phyloP scores from a whole-genome alignment of 2,113 vertebrate species.

The Glaucomys volans region DNA sequence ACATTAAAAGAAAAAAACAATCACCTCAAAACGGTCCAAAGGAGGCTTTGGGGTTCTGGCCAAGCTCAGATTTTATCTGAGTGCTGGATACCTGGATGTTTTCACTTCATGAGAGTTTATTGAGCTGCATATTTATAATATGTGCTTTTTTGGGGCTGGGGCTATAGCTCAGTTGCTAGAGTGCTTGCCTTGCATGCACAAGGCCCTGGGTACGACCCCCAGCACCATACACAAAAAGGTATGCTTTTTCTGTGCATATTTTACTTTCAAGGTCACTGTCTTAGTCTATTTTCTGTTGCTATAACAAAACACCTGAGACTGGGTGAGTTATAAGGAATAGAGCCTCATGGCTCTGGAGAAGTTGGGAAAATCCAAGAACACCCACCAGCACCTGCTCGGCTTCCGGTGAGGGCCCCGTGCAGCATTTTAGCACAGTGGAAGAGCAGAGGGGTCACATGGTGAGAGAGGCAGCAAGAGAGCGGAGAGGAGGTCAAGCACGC shows the following conservation, averaged over 20 bases:
- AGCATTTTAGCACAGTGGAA: not conserved
- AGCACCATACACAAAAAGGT: too few species aligned
- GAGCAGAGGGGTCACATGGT: not conserved
- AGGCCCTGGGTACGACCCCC: too few species aligned
- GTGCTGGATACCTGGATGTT: not conserved
- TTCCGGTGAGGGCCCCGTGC: not conserved
- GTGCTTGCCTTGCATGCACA: too few species aligned
- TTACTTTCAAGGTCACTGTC: not conserved
- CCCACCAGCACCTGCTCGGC: not conserved
- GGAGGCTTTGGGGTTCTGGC: not conserved
- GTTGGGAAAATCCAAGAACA: not conserved
- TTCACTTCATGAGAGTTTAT: not conserved
- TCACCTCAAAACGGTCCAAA: not conserved
- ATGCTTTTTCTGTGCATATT: not conserved
- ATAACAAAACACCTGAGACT: not conserved
- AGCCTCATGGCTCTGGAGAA: not conserved
- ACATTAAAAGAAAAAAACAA: not conserved
- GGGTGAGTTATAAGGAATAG: not conserved
- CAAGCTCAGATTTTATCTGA: not conserved
- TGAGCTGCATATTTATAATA: not conserved
- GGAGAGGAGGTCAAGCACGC: not conserved
- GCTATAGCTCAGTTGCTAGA: too few species aligned
- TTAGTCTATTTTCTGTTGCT: not conserved
- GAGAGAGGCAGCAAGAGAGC: not conserved
- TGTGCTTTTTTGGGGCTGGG: not conserved